Base-by-base conservation (phyloP, 2,888 invertebrate species). In the Polymixis flavicincta region DNA sequence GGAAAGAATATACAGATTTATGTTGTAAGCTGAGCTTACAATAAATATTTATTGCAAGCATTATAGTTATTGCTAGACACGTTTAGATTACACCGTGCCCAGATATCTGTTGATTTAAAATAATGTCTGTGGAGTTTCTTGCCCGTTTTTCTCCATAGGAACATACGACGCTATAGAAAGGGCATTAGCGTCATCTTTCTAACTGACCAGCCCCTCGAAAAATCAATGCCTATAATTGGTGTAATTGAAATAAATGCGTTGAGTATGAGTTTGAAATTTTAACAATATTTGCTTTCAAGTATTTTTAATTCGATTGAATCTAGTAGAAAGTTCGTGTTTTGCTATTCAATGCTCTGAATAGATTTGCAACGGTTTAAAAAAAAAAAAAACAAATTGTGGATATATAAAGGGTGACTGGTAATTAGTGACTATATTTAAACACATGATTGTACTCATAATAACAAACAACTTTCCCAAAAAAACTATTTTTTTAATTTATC, bases 1-100 rank as follows among this genome's bases (percentile, higher is more conserved):
- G 22, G 22, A 55, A 60, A 68, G 2, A 68, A 55, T 60, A 57
- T 14, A 4, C 3, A 67, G 55, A 72, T 63, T 67, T 28, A 63
- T 57, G 7, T 25, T 57, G 5, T 25, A 17, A 55, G 17, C 22
- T 45, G 11, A 13, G 42, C 13, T 45, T 45, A 11, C 42, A 45
- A 45, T 45, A 11, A 45, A n/a, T 48, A 61, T 19, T 65, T 48
- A 73, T 61, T 45, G 7, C 0, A 50, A 63, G 13, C 4, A 14
- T 45, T 42, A 60, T 60, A 60, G 4, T 60, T 50, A 28, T 50
- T 25, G 22, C 54, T 9, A 60, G 60, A 25, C 1, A 50, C 6
- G 13, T 17, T 54, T n/a, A 55, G 32, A 54, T 28, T 19, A 5
- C 14, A 14, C 22, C 22, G 5, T 50, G 45, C 63, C 19, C 25